A percentile compares a stretch with the other conserved stretches of the same genome.
These are phyloP conservation scores for Corythornis madagascariensis DNA, from an alignment of 2,113 vertebrate species.

Conservation along the genomic window DNA sequence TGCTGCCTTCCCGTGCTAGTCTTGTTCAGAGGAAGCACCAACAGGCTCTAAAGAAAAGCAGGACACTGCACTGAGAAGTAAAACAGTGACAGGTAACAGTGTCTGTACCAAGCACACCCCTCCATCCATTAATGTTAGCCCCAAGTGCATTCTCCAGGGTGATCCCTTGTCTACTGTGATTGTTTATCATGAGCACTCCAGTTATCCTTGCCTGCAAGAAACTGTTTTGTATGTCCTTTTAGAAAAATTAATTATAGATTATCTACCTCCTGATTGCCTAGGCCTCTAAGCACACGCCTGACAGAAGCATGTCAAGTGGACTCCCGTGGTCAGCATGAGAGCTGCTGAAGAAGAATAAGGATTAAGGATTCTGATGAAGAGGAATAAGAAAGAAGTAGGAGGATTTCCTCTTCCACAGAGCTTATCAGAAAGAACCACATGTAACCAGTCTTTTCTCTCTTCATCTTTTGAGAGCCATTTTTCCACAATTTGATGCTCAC, in stretches of 20 bases:
- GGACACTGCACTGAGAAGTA: background rate
- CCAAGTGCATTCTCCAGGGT: background rate
- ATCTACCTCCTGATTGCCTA: background rate
- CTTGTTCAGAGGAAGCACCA: background rate
- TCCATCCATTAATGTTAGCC: background rate
- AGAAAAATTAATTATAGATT: background rate
- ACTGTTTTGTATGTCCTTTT: background rate
- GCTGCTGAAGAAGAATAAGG: background rate
- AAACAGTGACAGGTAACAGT: background rate
- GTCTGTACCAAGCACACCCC: background rate
- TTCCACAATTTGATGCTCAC: background rate
- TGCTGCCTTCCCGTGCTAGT: background rate
- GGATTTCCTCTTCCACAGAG: background rate
- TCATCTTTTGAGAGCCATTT: background rate
- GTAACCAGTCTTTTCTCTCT: background rate
- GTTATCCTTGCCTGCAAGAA: background rate
- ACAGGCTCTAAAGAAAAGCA: background rate
- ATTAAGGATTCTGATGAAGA: no score
- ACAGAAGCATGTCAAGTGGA: background rate
- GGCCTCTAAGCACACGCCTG: background rate
- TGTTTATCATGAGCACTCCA: background rate
- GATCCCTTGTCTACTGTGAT: background rate
- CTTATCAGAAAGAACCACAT: background rate
- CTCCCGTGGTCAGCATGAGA: background rate
- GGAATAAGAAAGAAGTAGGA: background rate